These are phyloP conservation scores for Diorhabda sublineata DNA, from an alignment of 1,140 invertebrate genomes.

Conservation along the genomic window DNA sequence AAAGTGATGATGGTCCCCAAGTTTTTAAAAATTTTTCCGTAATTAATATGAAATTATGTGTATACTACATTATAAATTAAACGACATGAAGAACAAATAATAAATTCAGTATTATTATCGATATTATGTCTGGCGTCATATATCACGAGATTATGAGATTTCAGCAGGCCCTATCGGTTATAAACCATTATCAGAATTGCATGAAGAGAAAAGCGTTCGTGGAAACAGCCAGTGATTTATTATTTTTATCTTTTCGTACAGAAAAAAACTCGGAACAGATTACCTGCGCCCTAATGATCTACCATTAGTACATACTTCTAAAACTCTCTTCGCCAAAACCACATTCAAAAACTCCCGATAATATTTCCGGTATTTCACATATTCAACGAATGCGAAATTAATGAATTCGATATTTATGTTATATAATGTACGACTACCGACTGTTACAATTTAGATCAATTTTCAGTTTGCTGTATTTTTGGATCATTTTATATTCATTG, in stretches of 20 bases:
- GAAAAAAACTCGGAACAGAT: conserved; percentile 32
- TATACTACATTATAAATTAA: background rate
- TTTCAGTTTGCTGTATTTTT: too few species aligned
- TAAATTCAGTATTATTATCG: background rate
- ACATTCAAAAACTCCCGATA: conserved; percentile 14
- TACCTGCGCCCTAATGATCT: conserved; percentile 37
- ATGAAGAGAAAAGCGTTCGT: conserved; percentile 25
- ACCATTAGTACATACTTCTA: conserved; percentile 28
- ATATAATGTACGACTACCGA: too few species aligned
- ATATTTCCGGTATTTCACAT: conserved; percentile 19
- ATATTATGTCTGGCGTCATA: conserved; percentile 2
- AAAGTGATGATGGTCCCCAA: too few species aligned
- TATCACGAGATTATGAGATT: conserved; percentile 2
- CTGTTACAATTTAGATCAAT: too few species aligned
- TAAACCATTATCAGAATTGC: conserved; percentile 29
- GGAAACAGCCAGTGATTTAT: conserved; percentile 34
- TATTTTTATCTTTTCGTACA: conserved; percentile 34
- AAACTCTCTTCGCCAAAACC: conserved; percentile 8
- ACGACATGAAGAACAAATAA: background rate
- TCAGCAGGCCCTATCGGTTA: conserved; percentile 14
- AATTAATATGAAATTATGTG: too few species aligned
- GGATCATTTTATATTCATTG: too few species aligned
- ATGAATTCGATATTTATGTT: background rate
- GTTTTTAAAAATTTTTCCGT: too few species aligned
- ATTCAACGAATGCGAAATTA: conserved; percentile 14